A percentile compares a stretch with the other conserved stretches of the same genome.
Evolutionary conservation across 2,888 invertebrate genomes (phyloP).

Genomic region (Ferdinandea cuprea): DNA sequence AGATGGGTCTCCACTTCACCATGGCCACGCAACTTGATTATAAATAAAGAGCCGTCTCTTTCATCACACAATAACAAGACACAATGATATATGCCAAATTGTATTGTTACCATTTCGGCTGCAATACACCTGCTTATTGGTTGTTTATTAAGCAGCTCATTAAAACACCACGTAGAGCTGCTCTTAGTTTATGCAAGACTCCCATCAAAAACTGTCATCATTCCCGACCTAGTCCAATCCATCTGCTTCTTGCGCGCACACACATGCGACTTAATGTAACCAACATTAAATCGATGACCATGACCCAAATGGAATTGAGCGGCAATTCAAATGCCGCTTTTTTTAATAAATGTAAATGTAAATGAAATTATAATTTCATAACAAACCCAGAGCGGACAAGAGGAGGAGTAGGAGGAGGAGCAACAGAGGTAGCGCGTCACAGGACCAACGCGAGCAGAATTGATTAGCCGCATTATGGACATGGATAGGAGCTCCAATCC

Average conservation of each 20-base stretch:
- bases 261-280: slow-evolving; percentile 1
- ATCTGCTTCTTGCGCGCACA: slow-evolving; percentile 9
- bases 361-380: slow-evolving; percentile 74
- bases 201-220: slow-evolving; percentile 6
- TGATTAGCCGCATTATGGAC: slow-evolving; percentile 60
- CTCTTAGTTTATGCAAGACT: background rate
- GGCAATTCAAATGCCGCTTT: slow-evolving; percentile 55
- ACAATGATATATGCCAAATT: too few relatives aligned
- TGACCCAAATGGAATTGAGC: slow-evolving; percentile 65
- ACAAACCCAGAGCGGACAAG: slow-evolving; percentile 32
- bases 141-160: background rate
- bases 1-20: too few relatives aligned
- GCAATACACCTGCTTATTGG: background rate
- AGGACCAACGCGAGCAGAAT: slow-evolving; percentile 74
- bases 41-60: too few relatives aligned
- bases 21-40: too few relatives aligned
- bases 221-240: slow-evolving; percentile 66
- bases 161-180: background rate
- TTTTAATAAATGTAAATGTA: slow-evolving; percentile 52
- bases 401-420: background rate
- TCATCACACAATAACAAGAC: too few relatives aligned
- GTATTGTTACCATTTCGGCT: too few relatives aligned
- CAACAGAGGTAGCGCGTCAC: background rate
- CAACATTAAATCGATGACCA: slow-evolving; percentile 66
- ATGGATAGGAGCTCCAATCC: slow-evolving; percentile 11